Evolutionary conservation across 2,888 invertebrate genomes (phyloP), one percentile per base, ranked within the genome.

Genomic region (Drosophila bunnanda): DNA sequence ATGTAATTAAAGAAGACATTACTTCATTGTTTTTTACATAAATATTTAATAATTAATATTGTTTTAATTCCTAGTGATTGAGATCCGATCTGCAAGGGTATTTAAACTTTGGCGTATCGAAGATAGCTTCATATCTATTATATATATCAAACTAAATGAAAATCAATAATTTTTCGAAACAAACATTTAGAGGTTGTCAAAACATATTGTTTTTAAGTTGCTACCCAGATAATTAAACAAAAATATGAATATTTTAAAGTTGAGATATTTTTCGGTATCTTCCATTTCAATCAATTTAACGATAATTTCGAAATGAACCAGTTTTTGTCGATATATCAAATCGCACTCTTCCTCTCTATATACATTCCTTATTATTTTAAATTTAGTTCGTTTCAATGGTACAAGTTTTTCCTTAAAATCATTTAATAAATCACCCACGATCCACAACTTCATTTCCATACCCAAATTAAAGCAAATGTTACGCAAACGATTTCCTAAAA

Each of bases 401-500:
- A 6, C 8, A 15, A 44, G 22, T 4, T 1, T 43, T 15, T 2
- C 6, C 20, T 41, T 20, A 48, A 17, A 2, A 4, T 20, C 13
- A 20, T 48, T 46, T 6, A 12, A 48, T 17, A 17, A 12, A 13
- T 17, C 46, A 9, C 25, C 44, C 25, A 12, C 28, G 13, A 20
- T 15, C 5, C 20, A 10, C 52, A 22, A 34, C 10, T 12, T 12
- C 0, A 38, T 38, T 20, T 58, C 28, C 58, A 20, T 8, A 4
- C 59, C 44, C 46, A 46, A 32, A 25, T 20, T 60, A 36, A 25
- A 56, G 20, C 25, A 32, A 32, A 15, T 15, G 17, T 32, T n/a
- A n/a, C n/a, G n/a, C n/a, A n/a, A 4, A 20, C 13, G 10, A 39
- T 13, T 65, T 43, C 28, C 28, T 61, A 72, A 70, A 70, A 70